Conservation (phyloP, 2,797 vertebrate species). For the Heteromormyrus szaboi region DNA sequence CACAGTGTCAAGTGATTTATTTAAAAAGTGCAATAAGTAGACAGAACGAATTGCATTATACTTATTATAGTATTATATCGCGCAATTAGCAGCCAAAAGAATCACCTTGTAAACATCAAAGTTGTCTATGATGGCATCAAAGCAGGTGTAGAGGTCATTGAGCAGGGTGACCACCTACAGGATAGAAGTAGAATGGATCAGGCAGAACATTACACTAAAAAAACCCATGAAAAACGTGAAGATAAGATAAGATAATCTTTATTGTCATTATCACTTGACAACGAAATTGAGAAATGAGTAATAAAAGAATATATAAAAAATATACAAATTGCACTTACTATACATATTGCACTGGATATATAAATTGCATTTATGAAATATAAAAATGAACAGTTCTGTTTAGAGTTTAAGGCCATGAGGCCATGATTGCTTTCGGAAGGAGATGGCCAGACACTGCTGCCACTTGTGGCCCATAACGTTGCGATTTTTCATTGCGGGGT, state of each 20-base stretch:
- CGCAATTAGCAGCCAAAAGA: background rate
- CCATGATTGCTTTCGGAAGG: too few species aligned
- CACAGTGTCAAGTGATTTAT: background rate
- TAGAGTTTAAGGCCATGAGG: too few species aligned
- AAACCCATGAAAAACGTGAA: background rate
- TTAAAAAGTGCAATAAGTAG: background rate
- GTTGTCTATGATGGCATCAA: conserved; percentile 95
- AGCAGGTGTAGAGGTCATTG: conserved; percentile 93
- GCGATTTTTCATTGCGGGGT: background rate
- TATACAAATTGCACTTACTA: too few species aligned
- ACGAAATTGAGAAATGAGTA: too few species aligned
- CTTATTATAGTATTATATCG: background rate
- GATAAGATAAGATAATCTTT: too few species aligned
- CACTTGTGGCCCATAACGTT: background rate
- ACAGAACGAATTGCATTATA: background rate
- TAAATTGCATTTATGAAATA: too few species aligned
- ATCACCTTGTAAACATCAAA: conserved; percentile 94
- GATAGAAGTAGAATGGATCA: background rate
- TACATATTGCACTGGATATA: too few species aligned
- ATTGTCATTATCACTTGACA: too few species aligned
- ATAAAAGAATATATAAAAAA: too few species aligned
- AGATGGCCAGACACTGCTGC: background rate
- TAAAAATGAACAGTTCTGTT: too few species aligned
- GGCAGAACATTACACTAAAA: background rate
- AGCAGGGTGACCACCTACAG: conserved; percentile 83